These are phyloP conservation scores for Leptinotarsa defecta DNA, from an alignment of 1,140 invertebrate species.

Conservation along the genomic window DNA sequence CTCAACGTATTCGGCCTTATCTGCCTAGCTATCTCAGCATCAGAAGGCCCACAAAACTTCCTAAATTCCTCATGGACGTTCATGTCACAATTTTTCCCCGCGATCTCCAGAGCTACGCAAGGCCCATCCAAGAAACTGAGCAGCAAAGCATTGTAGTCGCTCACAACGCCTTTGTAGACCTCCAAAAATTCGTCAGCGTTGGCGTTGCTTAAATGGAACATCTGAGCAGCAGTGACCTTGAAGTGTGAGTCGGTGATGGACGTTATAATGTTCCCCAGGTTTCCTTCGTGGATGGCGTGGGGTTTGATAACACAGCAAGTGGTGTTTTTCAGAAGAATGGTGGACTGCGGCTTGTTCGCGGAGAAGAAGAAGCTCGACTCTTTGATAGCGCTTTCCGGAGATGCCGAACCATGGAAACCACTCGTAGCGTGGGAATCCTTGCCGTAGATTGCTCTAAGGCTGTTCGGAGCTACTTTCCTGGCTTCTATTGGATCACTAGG, in stretches of 20 bases:
- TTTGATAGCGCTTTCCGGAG: conserved; percentile 61
- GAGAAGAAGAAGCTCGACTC: conserved; percentile 51
- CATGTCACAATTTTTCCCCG: conserved; percentile 61
- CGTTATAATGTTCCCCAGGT: conserved; percentile 72
- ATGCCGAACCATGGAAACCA: conserved; percentile 72
- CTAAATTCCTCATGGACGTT: conserved; percentile 78
- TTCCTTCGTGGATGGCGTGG: conserved; percentile 79
- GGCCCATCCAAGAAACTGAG: conserved; percentile 66
- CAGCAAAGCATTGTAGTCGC: conserved; percentile 71
- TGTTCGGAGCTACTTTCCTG: conserved; percentile 60
- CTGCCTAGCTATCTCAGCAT: conserved; percentile 85
- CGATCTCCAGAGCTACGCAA: conserved; percentile 85
- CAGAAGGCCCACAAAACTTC: conserved; percentile 82
- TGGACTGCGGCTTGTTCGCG: conserved; percentile 58
- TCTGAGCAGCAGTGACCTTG: conserved; percentile 77
- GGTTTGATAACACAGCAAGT: conserved; percentile 91
- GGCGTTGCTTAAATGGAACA: conserved; percentile 76
- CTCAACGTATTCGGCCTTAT: conserved; percentile 81
- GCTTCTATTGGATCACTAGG: conserved; percentile 70
- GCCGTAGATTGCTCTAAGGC: conserved; percentile 75
- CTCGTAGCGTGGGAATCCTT: conserved; percentile 70
- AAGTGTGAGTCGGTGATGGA: conserved; percentile 77
- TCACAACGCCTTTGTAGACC: conserved; percentile 89
- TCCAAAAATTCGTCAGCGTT: conserved; percentile 91
- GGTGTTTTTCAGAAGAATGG: conserved; percentile 68